Base-by-base conservation (phyloP, 1,140 invertebrate species). In the Ceratoteleas bidentatus region DNA sequence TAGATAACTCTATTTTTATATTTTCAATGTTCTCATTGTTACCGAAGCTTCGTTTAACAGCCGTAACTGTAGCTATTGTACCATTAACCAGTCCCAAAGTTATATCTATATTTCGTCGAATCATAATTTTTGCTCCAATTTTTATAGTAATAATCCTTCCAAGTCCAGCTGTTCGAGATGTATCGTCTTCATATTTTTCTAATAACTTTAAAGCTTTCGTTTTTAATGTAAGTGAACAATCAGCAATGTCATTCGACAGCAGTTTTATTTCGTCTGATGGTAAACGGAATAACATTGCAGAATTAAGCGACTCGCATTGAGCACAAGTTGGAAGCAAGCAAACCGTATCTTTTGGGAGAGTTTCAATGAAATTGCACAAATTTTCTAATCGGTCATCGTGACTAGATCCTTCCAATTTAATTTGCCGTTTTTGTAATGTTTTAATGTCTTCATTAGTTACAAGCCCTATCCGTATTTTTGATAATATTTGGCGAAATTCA, bases 101-200 rank as follows among this genome's bases (percentile, higher is more conserved):
- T 32, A 32, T 6, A 34, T 54, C 52, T 5, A 54, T 54, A 54
- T 54, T 54, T 11, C 52, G 33, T n/a, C 52, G 9, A 13, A 54
- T 54, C 52, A 54, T 54, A n/a, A 54, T 54, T 54, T 54, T 54
- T n/a, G 52, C 52, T 34, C 32, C 52, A 54, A 54, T 54, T 54
- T 54, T 54, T 33, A 54, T 34, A n/a, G 24, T 34, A 34, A 54
- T 54, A 34, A 54, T 34, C 11, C n/a, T 54, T 34, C 8, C 52
- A 16, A 54, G 32, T 34, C 52, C 52, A 11, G 52, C 52, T n/a
- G 52, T 54, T 32, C 32, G 52, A 11, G 52, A 33, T 11, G 52
- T 54, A 34, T 54, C 52, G 3, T 54, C 52, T 34, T 54, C 52
- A n/a, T 54, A 10, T 34, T 54, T 54, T 54, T 54, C 32, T 34